Base-by-base conservation (phyloP, 2,888 invertebrate genomes). In the Chrysina gloriosa region DNA sequence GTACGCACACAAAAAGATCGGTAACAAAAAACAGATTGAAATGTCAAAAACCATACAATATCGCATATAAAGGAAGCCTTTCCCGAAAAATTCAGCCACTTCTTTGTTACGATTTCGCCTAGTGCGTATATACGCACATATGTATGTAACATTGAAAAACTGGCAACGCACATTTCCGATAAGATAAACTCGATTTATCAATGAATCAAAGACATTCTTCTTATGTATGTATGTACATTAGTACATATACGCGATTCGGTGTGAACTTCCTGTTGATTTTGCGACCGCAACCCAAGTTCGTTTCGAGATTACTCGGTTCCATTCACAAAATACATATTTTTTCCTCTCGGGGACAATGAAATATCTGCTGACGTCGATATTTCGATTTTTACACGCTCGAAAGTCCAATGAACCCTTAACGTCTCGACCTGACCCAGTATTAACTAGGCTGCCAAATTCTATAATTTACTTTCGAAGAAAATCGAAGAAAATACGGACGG, bases 101-200 rank as follows among this genome's bases (percentile, higher is more conserved):
- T n/a, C n/a, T n/a, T n/a, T n/a, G n/a, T n/a, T n/a, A n/a, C n/a
- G n/a, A n/a, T n/a, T n/a, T n/a, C n/a, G n/a, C n/a, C n/a, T n/a
- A n/a, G n/a, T n/a, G n/a, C n/a, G n/a, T n/a, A n/a, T n/a, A n/a
- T n/a, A n/a, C n/a, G n/a, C n/a, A n/a, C 11, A 9, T 31, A 31
- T 31, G 31, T 31, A 31, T 31, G n/a, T 31, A 31, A 31, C 45
- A 21, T 21, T 45, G 45, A 21, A 45, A 45, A 45, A 21, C 45
- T 45, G 45, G 45, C 45, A 45, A 45, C 45, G 45, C 21, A 9
- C 21, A 6, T 52, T 29, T 29, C 16, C 25, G 52, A 52, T 52
- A 52, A 52, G 52, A 52, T 52, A 31, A 52, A 29, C 16, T 16
- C 31, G 19, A 52, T 52, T 52, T 52, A 52, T 52, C 52, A 52